Conservation (phyloP, 1,140 invertebrate genomes). For the Heliconius nattereri region DNA sequence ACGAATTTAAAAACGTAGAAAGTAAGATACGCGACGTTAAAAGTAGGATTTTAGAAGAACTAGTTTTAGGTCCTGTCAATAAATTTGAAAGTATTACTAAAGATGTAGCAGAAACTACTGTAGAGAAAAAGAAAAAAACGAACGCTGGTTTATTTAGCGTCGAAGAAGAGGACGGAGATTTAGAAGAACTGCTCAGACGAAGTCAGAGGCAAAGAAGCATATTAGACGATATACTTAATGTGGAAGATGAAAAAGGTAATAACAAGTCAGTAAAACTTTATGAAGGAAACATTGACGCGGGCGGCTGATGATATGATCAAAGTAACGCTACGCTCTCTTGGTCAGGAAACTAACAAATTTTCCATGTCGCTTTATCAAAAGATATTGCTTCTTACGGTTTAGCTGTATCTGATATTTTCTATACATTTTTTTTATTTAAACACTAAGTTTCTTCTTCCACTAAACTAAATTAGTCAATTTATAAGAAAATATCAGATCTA, state of each 20-base stretch:
- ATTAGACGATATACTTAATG: slow-evolving; percentile 85
- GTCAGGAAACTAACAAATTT: slow-evolving; percentile 53
- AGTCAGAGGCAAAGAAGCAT: slow-evolving; percentile 86
- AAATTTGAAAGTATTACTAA: slow-evolving; percentile 64
- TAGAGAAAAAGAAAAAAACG: slow-evolving; percentile 64
- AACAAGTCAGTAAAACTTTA: slow-evolving; percentile 72
- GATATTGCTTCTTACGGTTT: slow-evolving; percentile 48
- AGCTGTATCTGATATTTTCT: slow-evolving; percentile 56
- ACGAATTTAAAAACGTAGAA: slow-evolving; percentile 58
- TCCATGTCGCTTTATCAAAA: slow-evolving; percentile 48
- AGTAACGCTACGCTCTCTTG: slow-evolving; percentile 70
- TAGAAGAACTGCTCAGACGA: slow-evolving; percentile 84
- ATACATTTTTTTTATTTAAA: neutral
- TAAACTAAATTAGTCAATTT: slow-evolving; percentile 8
- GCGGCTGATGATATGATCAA: slow-evolving; percentile 60
- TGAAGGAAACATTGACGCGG: slow-evolving; percentile 55
- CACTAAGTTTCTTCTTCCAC: slow-evolving; percentile 17
- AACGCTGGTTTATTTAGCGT: slow-evolving; percentile 61
- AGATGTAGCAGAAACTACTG: slow-evolving; percentile 66
- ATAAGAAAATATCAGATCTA: slow-evolving; percentile 52
- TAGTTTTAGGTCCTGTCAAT: slow-evolving; percentile 62
- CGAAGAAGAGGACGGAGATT: slow-evolving; percentile 82
- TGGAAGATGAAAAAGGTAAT: slow-evolving; percentile 82
- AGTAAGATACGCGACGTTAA: slow-evolving; percentile 67
- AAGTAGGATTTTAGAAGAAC: slow-evolving; percentile 70